Conservation (phyloP, 2,113 vertebrate genomes). For the Erythrocercus mccallii region DNA sequence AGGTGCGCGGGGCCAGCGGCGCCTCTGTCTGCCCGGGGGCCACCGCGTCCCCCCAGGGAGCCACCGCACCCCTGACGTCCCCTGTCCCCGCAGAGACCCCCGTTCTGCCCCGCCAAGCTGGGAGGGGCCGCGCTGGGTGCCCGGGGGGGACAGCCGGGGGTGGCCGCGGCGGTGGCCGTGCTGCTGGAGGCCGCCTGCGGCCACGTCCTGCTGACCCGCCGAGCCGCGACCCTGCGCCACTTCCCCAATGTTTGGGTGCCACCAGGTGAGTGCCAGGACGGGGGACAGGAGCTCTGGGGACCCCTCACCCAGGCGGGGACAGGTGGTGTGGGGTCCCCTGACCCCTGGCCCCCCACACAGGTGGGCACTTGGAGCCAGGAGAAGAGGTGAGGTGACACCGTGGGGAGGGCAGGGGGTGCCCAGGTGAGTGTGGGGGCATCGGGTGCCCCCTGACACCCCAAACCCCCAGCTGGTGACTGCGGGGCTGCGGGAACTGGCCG, state of each 20-base stretch:
- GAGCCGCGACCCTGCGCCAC: not conserved
- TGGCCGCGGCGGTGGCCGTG: not conserved
- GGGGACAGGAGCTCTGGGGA: not conserved
- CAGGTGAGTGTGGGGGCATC: not conserved
- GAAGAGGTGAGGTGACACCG: not conserved
- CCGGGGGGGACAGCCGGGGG: not conserved
- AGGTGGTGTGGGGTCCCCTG: not conserved
- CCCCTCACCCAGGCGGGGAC: not conserved
- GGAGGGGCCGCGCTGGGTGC: fast-evolving
- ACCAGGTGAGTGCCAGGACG: not conserved
- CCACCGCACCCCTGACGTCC: not conserved
- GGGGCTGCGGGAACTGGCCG: not conserved
- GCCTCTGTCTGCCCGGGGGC: no score
- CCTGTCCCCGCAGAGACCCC: not conserved
- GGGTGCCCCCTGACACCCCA: not conserved
- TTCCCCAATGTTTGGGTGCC: not conserved
- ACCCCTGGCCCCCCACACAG: not conserved
- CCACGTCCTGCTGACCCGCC: not conserved
- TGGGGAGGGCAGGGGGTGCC: not conserved
- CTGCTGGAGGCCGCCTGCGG: not conserved
- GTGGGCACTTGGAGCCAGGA: not conserved
- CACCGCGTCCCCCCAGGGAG: not conserved
- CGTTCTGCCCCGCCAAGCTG: not conserved
- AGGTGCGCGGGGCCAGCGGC: not conserved
- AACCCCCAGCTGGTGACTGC: not conserved